Evolutionary conservation across 2,797 vertebrate species (phyloP).

Genomic region (Enteromius mattozi): DNA sequence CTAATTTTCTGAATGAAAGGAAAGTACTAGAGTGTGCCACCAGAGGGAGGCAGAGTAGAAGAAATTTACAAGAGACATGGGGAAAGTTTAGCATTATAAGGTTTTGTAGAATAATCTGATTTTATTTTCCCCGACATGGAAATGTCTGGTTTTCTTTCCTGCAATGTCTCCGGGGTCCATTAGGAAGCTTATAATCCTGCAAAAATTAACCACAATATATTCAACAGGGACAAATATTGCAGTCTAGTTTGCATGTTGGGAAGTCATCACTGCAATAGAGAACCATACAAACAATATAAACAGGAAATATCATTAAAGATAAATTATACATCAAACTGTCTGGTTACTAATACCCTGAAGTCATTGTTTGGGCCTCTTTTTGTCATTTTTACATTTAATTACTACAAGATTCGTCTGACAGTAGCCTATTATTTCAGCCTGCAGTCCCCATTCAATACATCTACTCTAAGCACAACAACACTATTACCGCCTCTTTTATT

Average conservation of each 20-base stretch:
- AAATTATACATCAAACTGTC: background rate
- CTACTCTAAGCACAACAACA: slow-evolving; percentile 40
- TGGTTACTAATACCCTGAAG: background rate
- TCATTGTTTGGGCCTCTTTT: background rate
- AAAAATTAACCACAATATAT: slow-evolving; percentile 9
- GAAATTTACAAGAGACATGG: background rate
- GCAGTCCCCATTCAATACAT: slow-evolving; percentile 23
- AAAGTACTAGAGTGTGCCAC: slow-evolving; percentile 24
- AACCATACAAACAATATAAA: slow-evolving; percentile 35
- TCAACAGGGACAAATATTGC: background rate
- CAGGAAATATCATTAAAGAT: background rate
- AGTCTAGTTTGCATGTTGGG: slow-evolving; percentile 14
- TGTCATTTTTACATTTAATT: background rate
- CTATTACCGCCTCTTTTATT: slow-evolving; percentile 73
- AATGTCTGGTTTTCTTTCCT: background rate
- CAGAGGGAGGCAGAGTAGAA: slow-evolving; percentile 58
- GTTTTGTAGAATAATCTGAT: background rate
- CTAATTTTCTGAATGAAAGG: background rate
- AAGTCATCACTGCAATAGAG: background rate
- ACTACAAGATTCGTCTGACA: background rate
- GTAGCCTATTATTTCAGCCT: background rate
- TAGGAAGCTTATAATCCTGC: background rate
- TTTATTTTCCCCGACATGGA: background rate
- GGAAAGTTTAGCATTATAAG: background rate
- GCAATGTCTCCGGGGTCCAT: background rate